phyloP scores from a whole-genome alignment of 2,113 vertebrate genomes.

The Morone chrysops region DNA sequence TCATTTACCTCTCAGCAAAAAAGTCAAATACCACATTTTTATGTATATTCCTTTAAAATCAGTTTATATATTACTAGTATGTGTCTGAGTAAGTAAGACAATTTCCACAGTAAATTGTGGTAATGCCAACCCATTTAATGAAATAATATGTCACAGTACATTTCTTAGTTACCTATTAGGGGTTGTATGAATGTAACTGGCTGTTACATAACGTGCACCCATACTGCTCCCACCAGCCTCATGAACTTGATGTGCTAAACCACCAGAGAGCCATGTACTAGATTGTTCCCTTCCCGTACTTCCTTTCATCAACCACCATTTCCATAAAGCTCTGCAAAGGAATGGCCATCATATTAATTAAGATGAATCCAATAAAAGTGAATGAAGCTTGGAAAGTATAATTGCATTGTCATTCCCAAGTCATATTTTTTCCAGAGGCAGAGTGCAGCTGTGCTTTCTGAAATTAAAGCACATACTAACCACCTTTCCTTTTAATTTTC shows the following conservation, averaged over 20 bases:
- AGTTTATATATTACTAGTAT: background rate
- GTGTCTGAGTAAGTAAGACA: background rate
- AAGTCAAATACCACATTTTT: background rate
- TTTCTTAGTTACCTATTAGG: conserved; percentile 33
- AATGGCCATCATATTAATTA: conserved; percentile 60
- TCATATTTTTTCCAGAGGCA: conserved; percentile 64
- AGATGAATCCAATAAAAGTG: conserved; percentile 65
- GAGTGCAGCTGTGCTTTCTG: conserved; percentile 65
- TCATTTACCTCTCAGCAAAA: background rate
- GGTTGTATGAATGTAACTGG: conserved; percentile 17
- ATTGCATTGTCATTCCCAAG: conserved; percentile 72
- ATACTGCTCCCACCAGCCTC: conserved; percentile 27
- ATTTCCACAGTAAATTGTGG: background rate
- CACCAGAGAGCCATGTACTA: conserved; percentile 42
- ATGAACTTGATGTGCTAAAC: conserved; percentile 45
- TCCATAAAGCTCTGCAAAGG: conserved; percentile 43
- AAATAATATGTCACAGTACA: background rate
- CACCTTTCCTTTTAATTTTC: conserved; percentile 80
- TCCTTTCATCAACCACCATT: conserved; percentile 35
- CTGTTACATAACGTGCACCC: conserved; percentile 28
- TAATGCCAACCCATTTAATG: background rate
- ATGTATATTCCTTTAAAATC: background rate
- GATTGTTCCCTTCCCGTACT: conserved; percentile 20
- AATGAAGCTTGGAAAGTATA: conserved; percentile 66
- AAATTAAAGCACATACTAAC: conserved; percentile 71